Evolutionary conservation across 2,113 vertebrate genomes (phyloP), one percentile per base, ranked within the genome.

Genomic region (Mola mola): DNA sequence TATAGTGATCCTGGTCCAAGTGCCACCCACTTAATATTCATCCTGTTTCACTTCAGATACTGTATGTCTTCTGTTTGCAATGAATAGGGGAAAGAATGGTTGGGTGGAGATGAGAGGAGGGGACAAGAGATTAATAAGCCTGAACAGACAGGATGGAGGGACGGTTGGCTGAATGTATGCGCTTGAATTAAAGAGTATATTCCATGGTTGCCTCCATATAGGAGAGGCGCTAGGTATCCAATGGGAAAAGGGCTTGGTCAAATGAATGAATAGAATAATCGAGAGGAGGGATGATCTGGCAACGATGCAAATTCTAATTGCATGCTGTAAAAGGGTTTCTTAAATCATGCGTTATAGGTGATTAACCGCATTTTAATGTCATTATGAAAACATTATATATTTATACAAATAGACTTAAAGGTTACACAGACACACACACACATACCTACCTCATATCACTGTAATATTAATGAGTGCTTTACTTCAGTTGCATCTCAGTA

Each of bases 21-120:
- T 38, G 40, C 72, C 65, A 9, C 62, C 51, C 59, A 73, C 59
- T 86, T 84, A 81, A 78, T 83, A 87, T 85, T 76, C 73, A 83
- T 78, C 52, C 67, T 85, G 72, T 79, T 82, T 81, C 66, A 80
- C 58, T 36, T 67, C 61, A 72, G 79, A 84, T 82, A 81, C 57
- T 80, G 63, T 69, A 65, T 42, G 59, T 61, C 57, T 72, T 69
- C 37, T 70, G 66, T 81, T 66, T 70, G 61, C 66, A 62, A 29
- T 81, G 75, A 74, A 75, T 68, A 58, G 64, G 55, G 57, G 67
- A 69, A 65, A 41, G 66, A 79, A 79, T 52, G 66, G 31, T 47
- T 48, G 72, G 53, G 38, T 61, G 70, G 78, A 77, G 57, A 62
- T 22, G 44, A 64, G 41, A 68, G 57, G 66, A 65, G 50, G 61